A percentile compares a stretch with the other conserved stretches of the same genome.
Evolutionary conservation across 2,113 vertebrate species (phyloP).

Genomic region (Gasterosteus nipponicus): DNA sequence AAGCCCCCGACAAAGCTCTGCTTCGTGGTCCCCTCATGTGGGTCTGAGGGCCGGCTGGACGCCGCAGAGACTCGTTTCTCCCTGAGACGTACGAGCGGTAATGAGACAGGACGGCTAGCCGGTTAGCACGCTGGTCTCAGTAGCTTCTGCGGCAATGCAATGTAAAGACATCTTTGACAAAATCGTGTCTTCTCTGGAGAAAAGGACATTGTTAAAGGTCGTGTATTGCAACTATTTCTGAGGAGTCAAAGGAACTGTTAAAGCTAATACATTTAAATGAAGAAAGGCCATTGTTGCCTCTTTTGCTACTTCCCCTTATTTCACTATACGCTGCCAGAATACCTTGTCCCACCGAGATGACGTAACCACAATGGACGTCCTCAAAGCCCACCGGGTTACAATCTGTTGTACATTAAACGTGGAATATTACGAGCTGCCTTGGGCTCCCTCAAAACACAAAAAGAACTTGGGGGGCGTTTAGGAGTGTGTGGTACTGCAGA

Average conservation of each 20-base stretch:
- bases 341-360: constrained; percentile 2
- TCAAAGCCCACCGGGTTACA: constrained; percentile 31
- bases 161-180: too few species aligned
- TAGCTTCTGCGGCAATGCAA: too few species aligned
- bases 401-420: constrained; percentile 21
- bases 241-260: background rate
- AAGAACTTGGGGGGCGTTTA: constrained; percentile 14
- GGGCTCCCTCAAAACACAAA: constrained; percentile 17
- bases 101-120: too few species aligned
- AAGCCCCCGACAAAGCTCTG: too few species aligned
- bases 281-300: background rate
- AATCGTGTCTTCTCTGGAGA: too few species aligned
- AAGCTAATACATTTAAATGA: background rate
- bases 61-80: too few species aligned
- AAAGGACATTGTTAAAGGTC: background rate
- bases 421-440: constrained; percentile 21
- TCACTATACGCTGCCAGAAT: background rate
- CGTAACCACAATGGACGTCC: constrained; percentile 20
- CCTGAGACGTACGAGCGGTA: too few species aligned
- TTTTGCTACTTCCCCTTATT: background rate
- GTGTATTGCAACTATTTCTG: background rate
- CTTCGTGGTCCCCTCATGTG: too few species aligned
- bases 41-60: too few species aligned
- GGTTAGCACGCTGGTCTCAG: too few species aligned
- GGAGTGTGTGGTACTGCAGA: constrained; percentile 13